Conservation (phyloP, 35 echinoderm and acorn worm species). For the Ptychodera flava region DNA sequence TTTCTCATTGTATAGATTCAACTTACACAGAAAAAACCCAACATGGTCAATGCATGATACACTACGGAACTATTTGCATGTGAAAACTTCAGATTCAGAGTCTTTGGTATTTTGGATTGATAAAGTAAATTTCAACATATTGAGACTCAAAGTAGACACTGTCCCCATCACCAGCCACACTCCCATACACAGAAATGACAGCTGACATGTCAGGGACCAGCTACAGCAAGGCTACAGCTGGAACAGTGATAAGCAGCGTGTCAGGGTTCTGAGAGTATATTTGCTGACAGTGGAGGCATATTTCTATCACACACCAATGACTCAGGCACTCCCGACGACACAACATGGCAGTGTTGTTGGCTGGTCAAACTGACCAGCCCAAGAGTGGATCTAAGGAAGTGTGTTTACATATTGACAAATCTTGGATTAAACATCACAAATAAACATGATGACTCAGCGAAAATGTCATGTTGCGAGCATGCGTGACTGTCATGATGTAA, state of each 20-base stretch:
- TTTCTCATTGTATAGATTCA: no score
- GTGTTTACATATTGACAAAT: constrained; percentile 31
- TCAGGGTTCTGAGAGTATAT: background rate
- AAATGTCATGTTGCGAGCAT: no score
- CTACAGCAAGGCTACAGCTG: background rate
- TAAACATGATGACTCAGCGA: no score
- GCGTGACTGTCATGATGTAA: no score
- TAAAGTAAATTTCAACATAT: no score
- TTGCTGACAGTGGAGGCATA: constrained; percentile 81
- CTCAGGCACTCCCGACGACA: constrained; percentile 99
- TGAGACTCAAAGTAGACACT: no score
- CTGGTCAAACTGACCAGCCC: constrained; percentile 29
- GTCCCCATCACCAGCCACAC: constrained; percentile 43
- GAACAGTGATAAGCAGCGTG: background rate
- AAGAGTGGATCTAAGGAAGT: constrained; percentile 98
- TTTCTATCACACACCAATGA: constrained; percentile 98
- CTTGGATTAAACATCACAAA: no score
- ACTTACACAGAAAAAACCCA: no score
- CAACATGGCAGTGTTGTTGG: constrained; percentile 94
- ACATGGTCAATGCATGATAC: no score
- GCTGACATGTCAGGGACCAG: background rate
- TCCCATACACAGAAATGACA: background rate
- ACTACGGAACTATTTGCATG: no score
- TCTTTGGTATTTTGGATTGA: no score
- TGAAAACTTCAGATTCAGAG: no score